phyloP scores from a whole-genome alignment of 1,140 invertebrate genomes.

The Subanguina moxae region DNA sequence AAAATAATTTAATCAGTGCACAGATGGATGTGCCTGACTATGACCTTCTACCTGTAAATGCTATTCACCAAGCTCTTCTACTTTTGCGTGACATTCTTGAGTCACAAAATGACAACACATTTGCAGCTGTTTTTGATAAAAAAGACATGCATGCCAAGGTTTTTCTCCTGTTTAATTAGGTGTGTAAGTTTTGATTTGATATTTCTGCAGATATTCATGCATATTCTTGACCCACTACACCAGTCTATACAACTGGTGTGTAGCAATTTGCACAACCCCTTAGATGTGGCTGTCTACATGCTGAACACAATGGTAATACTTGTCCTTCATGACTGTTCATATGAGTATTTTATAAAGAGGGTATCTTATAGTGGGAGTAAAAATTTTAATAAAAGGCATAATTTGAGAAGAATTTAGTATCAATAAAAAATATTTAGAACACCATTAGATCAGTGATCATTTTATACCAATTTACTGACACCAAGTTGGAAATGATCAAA shows the following conservation, averaged over 20 bases:
- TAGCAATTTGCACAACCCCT: conserved; percentile 74
- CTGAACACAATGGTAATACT: conserved; percentile 72
- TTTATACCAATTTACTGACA: conserved; percentile 77
- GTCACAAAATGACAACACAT: conserved; percentile 50
- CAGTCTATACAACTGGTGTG: conserved; percentile 88
- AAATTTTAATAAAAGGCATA: too few relatives aligned
- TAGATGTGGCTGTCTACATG: conserved; percentile 90
- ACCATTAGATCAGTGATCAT: conserved; percentile 76
- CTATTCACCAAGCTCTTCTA: conserved; percentile 49
- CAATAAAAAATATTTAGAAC: conserved; percentile 65
- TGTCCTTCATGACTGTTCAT: too few relatives aligned
- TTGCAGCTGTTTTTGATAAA: conserved; percentile 49
- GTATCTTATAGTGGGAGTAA: too few relatives aligned
- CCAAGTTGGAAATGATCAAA: conserved; percentile 79
- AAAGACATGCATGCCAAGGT: conserved; percentile 50
- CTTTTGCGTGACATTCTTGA: conserved; percentile 53
- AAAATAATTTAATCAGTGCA: background rate
- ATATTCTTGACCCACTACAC: conserved; percentile 82
- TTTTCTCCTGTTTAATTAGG: background rate
- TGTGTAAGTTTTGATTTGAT: background rate
- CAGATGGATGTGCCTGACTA: conserved; percentile 52
- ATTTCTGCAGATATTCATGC: conserved; percentile 71
- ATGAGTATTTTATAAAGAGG: background rate
- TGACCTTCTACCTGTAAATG: conserved; percentile 51
- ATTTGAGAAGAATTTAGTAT: background rate